Evolutionary conservation across 2,113 vertebrate species (phyloP).

Genomic region (Scomber japonicus): DNA sequence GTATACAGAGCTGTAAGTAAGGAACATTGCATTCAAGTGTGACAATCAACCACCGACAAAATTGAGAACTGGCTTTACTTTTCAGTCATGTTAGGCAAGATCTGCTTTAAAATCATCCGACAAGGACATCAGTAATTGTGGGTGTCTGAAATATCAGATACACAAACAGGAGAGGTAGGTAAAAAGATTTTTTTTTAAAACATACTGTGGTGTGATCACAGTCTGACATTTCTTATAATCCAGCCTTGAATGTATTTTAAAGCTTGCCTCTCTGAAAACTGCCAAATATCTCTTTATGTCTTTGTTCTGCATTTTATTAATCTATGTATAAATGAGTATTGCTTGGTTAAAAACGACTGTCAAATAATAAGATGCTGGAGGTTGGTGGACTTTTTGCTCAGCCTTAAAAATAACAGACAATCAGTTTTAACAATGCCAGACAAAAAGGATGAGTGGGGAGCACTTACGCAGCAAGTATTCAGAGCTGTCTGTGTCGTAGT

Average conservation of each 20-base stretch:
- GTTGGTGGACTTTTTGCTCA: slow-evolving; percentile 2
- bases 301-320: slow-evolving; percentile 3
- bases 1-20: background rate
- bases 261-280: background rate
- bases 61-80: background rate
- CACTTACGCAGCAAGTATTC: slow-evolving; percentile 98
- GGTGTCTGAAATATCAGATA: background rate
- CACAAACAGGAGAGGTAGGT: background rate
- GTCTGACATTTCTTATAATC: background rate
- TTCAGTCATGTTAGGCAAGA: too few species aligned
- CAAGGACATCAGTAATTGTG: background rate
- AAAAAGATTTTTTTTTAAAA: background rate
- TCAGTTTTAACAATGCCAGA: background rate
- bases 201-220: background rate
- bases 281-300: background rate
- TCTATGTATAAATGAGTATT: background rate
- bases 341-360: slow-evolving; percentile 1
- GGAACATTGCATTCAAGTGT: background rate
- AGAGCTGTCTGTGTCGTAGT: slow-evolving; percentile 98
- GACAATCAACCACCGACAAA: background rate
- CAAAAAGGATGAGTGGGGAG: slow-evolving; percentile 4
- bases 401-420: background rate
- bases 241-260: background rate
- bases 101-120: background rate
- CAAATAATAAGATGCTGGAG: background rate